phyloP scores from a whole-genome alignment of 2,888 invertebrate species.

The Chloroclystis v-ata region DNA sequence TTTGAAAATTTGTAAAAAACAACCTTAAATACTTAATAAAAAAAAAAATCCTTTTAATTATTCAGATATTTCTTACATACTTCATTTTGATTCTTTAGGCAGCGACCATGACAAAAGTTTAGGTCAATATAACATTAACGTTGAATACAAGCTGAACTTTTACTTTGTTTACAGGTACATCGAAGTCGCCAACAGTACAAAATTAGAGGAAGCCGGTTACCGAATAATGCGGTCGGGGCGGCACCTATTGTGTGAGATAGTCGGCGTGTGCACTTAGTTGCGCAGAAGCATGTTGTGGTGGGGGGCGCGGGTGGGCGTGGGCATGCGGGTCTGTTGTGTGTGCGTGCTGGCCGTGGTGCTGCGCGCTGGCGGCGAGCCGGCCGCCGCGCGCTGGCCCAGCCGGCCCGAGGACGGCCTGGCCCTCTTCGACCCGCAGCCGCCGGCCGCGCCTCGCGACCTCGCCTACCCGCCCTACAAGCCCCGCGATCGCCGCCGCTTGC shows the following conservation, averaged over 20 bases:
- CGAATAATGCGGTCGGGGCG: conserved; percentile 70
- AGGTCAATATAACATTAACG: too few relatives aligned
- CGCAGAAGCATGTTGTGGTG: conserved; percentile 58
- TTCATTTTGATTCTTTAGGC: too few relatives aligned
- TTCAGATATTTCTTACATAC: too few relatives aligned
- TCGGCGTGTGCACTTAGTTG: conserved; percentile 65
- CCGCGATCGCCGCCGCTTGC: conserved; percentile 58
- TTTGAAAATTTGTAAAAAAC: too few relatives aligned
- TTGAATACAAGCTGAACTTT: too few relatives aligned
- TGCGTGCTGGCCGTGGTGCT: conserved; percentile 63
- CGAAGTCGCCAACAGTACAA: conserved; percentile 25
- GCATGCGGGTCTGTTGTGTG: conserved; percentile 69
- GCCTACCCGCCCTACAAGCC: conserved; percentile 45
- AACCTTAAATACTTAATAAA: too few relatives aligned
- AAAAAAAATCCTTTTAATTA: too few relatives aligned
- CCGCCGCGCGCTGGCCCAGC: conserved; percentile 59
- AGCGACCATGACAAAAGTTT: too few relatives aligned
- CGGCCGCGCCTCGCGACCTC: conserved; percentile 43
- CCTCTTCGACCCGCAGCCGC: conserved; percentile 60
- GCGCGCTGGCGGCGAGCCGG: conserved; percentile 60
- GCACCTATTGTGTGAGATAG: conserved; percentile 57
- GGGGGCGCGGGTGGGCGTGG: conserved; percentile 54
- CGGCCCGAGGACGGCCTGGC: conserved; percentile 43
- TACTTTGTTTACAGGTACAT: background rate
- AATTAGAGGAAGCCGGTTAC: conserved; percentile 31